phyloP scores from a whole-genome alignment of 2,888 invertebrate genomes.

The Eupithecia abbreviata region DNA sequence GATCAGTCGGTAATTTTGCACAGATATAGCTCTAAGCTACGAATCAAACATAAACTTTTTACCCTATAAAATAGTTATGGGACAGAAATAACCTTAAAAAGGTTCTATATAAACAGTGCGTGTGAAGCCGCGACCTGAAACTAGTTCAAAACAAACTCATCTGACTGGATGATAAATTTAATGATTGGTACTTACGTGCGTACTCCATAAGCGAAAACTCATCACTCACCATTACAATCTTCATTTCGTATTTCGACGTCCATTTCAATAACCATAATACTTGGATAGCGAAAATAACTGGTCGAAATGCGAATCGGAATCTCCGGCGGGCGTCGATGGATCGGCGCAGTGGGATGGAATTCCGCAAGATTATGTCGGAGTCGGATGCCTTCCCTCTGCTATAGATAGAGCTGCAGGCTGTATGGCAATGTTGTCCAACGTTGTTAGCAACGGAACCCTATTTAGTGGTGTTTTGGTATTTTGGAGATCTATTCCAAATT shows the following conservation, averaged over 20 bases:
- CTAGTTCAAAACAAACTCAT: background rate
- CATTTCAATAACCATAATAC: conserved; percentile 32
- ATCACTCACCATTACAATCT: conserved; percentile 5
- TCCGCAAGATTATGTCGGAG: conserved; percentile 62
- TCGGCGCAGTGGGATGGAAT: conserved; percentile 60
- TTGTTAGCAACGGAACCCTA: background rate
- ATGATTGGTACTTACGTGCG: background rate
- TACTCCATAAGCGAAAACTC: background rate
- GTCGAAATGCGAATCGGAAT: conserved; percentile 49
- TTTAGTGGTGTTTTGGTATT: background rate
- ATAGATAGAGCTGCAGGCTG: conserved; percentile 18
- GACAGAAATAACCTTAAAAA: too few species aligned
- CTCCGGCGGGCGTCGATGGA: conserved; percentile 53
- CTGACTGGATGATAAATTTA: background rate
- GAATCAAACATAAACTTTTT: too few species aligned
- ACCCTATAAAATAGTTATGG: too few species aligned
- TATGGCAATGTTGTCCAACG: conserved; percentile 27
- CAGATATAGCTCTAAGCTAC: too few species aligned
- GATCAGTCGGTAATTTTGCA: too few species aligned
- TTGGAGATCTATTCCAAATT: background rate
- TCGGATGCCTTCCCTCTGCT: conserved; percentile 38
- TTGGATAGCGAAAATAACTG: conserved; percentile 44
- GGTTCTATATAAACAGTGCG: too few species aligned
- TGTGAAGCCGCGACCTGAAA: too few species aligned
- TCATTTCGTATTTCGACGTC: conserved; percentile 14